A percentile compares a stretch with the other conserved stretches of the same genome.
Evolutionary conservation across 2,113 vertebrate genomes (phyloP).

Genomic region (Aspidoscelis tigris): DNA sequence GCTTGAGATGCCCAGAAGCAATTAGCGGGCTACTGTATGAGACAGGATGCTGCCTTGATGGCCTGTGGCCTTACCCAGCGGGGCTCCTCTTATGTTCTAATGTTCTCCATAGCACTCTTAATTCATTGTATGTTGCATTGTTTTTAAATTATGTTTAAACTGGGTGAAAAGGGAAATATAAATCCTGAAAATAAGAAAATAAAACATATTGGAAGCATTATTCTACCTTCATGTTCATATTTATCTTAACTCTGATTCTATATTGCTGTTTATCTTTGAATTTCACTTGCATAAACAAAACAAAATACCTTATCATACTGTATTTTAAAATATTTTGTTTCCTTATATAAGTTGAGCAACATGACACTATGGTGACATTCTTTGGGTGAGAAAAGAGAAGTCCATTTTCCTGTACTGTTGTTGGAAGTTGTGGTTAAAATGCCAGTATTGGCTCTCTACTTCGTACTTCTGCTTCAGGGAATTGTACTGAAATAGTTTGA

Average conservation of each 20-base stretch:
- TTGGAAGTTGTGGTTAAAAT: neutral
- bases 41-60: too few relatives aligned
- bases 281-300: conserved; percentile 16
- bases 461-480: conserved; percentile 27
- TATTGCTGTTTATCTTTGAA: neutral
- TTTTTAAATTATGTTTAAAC: too few relatives aligned
- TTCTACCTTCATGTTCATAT: conserved; percentile 40
- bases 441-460: neutral
- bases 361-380: neutral
- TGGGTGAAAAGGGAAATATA: too few relatives aligned
- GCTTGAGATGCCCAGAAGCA: too few relatives aligned
- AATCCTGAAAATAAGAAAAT: too few relatives aligned
- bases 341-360: neutral
- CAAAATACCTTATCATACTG: neutral
- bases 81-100: too few relatives aligned
- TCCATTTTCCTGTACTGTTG: neutral
- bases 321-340: conserved; percentile 11
- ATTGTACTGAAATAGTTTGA: neutral
- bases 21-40: too few relatives aligned
- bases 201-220: neutral
- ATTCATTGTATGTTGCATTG: too few relatives aligned
- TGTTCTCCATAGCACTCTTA: too few relatives aligned
- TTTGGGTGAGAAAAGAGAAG: neutral
- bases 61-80: too few relatives aligned
- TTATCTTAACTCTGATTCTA: conserved; percentile 14